Evolutionary conservation across 2,797 vertebrate genomes (phyloP).

Genomic region (Eulemur albifrons): DNA sequence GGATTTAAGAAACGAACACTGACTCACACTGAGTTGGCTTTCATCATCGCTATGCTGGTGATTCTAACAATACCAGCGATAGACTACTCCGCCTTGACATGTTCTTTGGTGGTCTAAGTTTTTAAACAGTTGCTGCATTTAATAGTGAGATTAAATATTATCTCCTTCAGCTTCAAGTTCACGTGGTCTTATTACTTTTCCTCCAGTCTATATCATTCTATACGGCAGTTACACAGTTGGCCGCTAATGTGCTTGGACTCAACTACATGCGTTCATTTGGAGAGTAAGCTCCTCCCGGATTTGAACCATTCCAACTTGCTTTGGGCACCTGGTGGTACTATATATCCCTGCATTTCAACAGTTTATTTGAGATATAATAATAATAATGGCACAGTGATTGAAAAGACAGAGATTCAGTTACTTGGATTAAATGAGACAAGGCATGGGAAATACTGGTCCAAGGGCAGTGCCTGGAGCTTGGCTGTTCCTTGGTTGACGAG

Average conservation of each 20-base stretch:
- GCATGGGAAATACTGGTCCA: neutral
- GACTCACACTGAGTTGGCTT: neutral
- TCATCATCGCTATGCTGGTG: neutral
- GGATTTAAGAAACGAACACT: neutral
- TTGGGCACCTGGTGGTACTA: neutral
- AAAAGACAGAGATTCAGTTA: neutral
- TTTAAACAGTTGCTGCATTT: neutral
- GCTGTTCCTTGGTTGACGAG: neutral
- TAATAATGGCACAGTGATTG: neutral
- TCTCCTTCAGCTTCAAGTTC: neutral
- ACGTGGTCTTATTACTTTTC: neutral
- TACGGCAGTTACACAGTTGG: fast-evolving
- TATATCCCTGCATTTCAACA: neutral
- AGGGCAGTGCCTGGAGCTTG: neutral
- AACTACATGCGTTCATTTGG: fast-evolving
- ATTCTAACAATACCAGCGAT: fast-evolving
- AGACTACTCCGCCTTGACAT: neutral
- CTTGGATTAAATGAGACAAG: neutral
- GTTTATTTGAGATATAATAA: neutral
- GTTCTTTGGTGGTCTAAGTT: neutral
- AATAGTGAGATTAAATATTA: neutral
- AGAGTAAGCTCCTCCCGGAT: neutral
- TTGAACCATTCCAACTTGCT: neutral
- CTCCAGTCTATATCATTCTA: neutral
- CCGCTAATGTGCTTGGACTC: too few species aligned